Percentiles rank a stretch among this genome's conserved stretches.
Conservation (phyloP, 2,888 invertebrate species). For the Leucania comma region DNA sequence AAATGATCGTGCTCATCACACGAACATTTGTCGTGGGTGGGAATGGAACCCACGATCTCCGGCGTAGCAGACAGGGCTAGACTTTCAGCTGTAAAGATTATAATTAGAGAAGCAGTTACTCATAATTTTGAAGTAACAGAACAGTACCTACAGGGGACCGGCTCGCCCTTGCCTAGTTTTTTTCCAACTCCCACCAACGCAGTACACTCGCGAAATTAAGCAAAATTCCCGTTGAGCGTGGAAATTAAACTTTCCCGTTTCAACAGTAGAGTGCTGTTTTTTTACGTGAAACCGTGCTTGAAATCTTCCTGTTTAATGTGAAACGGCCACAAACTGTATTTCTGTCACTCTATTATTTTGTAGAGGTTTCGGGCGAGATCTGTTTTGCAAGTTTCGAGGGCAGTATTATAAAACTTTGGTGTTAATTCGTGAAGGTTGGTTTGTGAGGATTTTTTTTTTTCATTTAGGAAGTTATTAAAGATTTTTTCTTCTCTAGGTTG, state of each 20-base stretch:
- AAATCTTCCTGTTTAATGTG: slow-evolving; percentile 50
- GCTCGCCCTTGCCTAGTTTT: neutral
- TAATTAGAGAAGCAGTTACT: too few relatives aligned
- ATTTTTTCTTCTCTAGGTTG: too few relatives aligned
- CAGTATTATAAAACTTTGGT: slow-evolving; percentile 1
- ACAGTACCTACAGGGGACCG: too few relatives aligned
- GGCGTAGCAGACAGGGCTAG: too few relatives aligned
- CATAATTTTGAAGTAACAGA: too few relatives aligned
- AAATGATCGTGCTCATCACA: too few relatives aligned
- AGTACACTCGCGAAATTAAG: slow-evolving; percentile 64
- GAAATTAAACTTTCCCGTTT: slow-evolving; percentile 58
- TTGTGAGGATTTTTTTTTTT: neutral
- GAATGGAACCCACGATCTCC: too few relatives aligned
- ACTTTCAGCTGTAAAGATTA: too few relatives aligned
- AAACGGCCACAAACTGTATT: slow-evolving; percentile 15
- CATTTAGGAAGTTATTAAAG: too few relatives aligned
- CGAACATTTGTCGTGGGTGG: too few relatives aligned
- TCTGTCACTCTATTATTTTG: slow-evolving; percentile 44
- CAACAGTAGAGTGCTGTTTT: slow-evolving; percentile 39
- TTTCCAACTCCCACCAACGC: slow-evolving; percentile 39
- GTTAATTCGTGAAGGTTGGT: neutral
- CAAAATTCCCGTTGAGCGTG: slow-evolving; percentile 53
- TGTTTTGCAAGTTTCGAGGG: slow-evolving; percentile 24
- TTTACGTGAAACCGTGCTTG: slow-evolving; percentile 54
- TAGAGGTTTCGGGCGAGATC: slow-evolving; percentile 11